Evolutionary conservation across 2,113 vertebrate species (phyloP).

Genomic region (Anoplopoma fimbria): DNA sequence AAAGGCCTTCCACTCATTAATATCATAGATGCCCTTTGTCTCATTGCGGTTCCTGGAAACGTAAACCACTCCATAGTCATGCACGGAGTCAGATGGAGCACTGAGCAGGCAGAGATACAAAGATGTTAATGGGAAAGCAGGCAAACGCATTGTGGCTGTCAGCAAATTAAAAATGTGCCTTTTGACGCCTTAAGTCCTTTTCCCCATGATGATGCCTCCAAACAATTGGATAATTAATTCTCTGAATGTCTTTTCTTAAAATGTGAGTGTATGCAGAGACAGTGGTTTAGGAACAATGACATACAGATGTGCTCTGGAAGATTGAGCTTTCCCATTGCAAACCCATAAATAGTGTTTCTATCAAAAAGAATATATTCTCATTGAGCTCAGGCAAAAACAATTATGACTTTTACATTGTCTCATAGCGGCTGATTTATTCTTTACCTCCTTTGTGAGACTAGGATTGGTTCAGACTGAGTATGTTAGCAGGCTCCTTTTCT

Average conservation of each 20-base stretch:
- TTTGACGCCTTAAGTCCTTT: conserved; percentile 52
- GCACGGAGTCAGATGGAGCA: conserved; percentile 29
- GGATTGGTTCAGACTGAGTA: background rate
- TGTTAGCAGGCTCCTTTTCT: conserved; percentile 11
- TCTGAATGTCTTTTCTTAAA: conserved; percentile 53
- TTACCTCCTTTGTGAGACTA: background rate
- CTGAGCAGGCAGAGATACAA: conserved; percentile 34
- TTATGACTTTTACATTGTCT: conserved; percentile 42
- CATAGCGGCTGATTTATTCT: conserved; percentile 18
- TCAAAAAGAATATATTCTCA: conserved; percentile 33
- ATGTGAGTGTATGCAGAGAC: conserved; percentile 60
- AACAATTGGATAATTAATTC: conserved; percentile 67
- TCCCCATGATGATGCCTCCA: conserved; percentile 44
- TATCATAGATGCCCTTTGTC: conserved; percentile 61
- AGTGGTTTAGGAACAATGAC: conserved; percentile 65
- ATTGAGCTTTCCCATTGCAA: conserved; percentile 47
- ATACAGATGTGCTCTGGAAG: conserved; percentile 64
- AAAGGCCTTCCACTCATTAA: conserved; percentile 65
- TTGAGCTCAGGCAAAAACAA: conserved; percentile 47
- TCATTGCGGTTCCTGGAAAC: conserved; percentile 53
- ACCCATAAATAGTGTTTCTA: conserved; percentile 62
- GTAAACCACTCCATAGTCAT: conserved; percentile 42
- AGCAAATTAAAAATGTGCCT: conserved; percentile 49
- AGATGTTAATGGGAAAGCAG: conserved; percentile 40
- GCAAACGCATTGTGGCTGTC: conserved; percentile 45